Conservation (phyloP, 2,113 vertebrate genomes). For the Dinomys branickii region DNA sequence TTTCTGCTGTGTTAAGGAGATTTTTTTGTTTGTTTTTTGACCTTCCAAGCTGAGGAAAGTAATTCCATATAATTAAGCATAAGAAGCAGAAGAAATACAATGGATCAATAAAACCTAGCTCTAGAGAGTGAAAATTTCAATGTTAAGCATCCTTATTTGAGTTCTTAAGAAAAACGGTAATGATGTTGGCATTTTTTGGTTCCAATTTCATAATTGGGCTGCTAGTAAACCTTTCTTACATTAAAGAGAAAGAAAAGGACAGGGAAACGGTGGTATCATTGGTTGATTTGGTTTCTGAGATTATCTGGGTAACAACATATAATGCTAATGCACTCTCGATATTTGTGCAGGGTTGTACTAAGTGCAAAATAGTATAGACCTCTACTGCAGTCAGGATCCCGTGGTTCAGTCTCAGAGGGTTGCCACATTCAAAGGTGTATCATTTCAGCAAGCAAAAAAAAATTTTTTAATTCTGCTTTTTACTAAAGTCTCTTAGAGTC, state of each 20-base stretch:
- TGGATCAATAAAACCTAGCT: constrained; percentile 8
- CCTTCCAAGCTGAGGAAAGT: background rate
- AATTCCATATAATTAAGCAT: constrained; percentile 51
- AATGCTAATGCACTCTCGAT: too few relatives aligned
- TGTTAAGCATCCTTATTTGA: background rate
- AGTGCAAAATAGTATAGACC: background rate
- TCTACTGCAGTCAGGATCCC: background rate
- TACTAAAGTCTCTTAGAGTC: background rate
- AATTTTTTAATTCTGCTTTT: background rate
- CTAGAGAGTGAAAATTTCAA: background rate
- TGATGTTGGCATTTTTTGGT: background rate
- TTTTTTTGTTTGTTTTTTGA: background rate
- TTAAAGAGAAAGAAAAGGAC: background rate
- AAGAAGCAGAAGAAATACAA: constrained; percentile 22
- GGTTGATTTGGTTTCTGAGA: background rate
- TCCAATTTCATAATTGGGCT: constrained; percentile 1
- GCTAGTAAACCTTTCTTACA: background rate
- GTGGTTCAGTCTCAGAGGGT: background rate
- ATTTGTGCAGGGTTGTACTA: background rate
- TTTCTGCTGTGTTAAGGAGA: background rate
- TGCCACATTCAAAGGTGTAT: background rate
- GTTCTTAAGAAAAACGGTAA: background rate
- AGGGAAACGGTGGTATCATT: background rate
- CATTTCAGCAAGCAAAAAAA: background rate
- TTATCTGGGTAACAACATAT: background rate